Evolutionary conservation across 2,113 vertebrate species (phyloP).

Genomic region (Stomatorhinus ivindoensis): DNA sequence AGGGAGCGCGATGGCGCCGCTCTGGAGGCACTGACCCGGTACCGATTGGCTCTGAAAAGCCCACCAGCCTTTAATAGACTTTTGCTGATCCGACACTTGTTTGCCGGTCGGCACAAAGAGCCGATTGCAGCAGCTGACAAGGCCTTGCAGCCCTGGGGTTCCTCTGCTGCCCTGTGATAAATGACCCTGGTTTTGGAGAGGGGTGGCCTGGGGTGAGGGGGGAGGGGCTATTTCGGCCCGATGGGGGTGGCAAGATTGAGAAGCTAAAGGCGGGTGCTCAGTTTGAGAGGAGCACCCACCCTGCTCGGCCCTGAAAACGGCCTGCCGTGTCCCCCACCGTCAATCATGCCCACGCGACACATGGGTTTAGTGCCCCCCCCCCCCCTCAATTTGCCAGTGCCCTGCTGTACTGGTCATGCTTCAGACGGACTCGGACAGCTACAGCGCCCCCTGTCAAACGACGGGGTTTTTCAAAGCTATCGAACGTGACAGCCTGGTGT

Average conservation of each 20-base stretch:
- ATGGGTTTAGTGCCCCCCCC: neutral
- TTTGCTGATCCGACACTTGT: conserved; percentile 99
- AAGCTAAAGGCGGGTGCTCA: conserved; percentile 20
- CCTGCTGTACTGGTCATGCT: neutral
- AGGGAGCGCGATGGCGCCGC: conserved; percentile 90
- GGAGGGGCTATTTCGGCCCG: conserved; percentile 27
- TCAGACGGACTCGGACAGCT: neutral
- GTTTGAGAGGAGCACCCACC: neutral
- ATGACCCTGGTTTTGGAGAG: conserved; percentile 72
- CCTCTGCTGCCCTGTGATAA: conserved; percentile 93
- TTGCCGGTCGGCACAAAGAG: conserved; percentile 97
- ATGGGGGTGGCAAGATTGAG: conserved; percentile 17
- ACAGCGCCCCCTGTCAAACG: neutral
- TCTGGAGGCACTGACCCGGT: conserved; percentile 92
- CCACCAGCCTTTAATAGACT: conserved; percentile 99
- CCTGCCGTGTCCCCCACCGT: neutral
- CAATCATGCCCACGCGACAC: conserved; percentile 17
- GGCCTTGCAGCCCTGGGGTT: conserved; percentile 82
- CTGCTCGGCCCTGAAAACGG: neutral
- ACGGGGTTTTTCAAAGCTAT: neutral
- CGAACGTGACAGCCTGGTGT: neutral
- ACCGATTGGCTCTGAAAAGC: conserved; percentile 99
- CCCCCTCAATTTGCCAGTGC: neutral
- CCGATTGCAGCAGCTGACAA: conserved; percentile 87
- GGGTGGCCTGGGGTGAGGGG: conserved; percentile 29